Evolutionary conservation across 37 sponge, comb jelly and placozoan species (phyloP).

Genomic region (Crambe crambe): DNA sequence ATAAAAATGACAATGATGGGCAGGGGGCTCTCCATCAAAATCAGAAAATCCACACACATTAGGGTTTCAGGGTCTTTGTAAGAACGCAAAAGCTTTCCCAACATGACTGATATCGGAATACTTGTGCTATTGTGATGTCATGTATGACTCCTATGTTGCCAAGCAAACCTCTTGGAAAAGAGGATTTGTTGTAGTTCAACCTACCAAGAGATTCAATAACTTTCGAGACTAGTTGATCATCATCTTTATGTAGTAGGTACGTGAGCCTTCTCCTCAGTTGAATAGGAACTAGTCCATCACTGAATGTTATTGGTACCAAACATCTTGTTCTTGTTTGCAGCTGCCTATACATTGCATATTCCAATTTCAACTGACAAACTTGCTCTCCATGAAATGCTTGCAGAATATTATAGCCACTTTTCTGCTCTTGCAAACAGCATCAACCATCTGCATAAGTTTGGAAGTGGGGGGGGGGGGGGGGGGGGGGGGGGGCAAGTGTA

Average conservation of each 20-base stretch:
- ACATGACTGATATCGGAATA: too few species aligned
- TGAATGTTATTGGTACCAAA: constrained; percentile 24
- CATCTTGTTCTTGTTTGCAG: constrained; percentile 21
- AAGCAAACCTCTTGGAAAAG: too few species aligned
- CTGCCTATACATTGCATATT: constrained; percentile 15
- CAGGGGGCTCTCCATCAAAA: too few species aligned
- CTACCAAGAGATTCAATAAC: background rate
- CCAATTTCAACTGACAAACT: constrained; percentile 35
- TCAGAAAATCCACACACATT: too few species aligned
- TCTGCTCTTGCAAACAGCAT: constrained; percentile 36
- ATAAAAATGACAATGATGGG: too few species aligned
- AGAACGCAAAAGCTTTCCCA: too few species aligned
- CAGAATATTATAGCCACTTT: constrained; percentile 34
- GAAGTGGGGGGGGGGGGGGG: too few species aligned
- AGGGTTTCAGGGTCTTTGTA: too few species aligned
- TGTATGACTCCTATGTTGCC: too few species aligned
- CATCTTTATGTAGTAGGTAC: background rate
- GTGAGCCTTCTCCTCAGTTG: constrained; percentile 35
- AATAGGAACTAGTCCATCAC: constrained; percentile 12
- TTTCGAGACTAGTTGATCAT: background rate
- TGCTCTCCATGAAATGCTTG: constrained; percentile 27
- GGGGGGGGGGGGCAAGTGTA: too few species aligned
- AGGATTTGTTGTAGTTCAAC: too few species aligned
- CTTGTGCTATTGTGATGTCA: too few species aligned
- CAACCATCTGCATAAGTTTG: constrained; percentile 22